Conservation (phyloP, 2,113 vertebrate genomes). For the Carassius carassius region DNA sequence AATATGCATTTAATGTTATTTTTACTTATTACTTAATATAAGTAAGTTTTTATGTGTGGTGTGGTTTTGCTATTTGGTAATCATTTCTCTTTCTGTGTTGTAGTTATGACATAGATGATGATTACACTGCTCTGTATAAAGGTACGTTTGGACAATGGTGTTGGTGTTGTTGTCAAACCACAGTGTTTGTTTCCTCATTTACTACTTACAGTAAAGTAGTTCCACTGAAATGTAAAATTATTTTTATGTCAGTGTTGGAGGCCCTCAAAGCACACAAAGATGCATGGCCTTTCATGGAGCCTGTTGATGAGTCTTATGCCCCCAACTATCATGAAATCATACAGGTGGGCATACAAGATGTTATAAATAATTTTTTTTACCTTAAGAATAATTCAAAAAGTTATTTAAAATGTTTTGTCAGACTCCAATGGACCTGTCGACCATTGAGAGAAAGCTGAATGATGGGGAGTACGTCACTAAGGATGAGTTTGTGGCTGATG, state of each 20-base stretch:
- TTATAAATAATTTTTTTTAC: background rate
- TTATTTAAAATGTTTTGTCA: conserved; percentile 55
- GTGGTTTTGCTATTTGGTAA: background rate
- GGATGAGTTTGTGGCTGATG: conserved; percentile 92
- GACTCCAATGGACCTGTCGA: conserved; percentile 97
- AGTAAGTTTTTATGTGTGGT: background rate
- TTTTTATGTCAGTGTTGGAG: conserved; percentile 82
- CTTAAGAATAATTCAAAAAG: background rate
- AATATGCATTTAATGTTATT: background rate
- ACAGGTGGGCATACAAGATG: conserved; percentile 77
- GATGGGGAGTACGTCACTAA: conserved; percentile 90
- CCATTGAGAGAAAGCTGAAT: conserved; percentile 93
- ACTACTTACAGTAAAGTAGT: background rate
- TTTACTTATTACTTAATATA: no score
- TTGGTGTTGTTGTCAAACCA: background rate
- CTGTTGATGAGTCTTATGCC: conserved; percentile 94
- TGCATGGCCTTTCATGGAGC: conserved; percentile 96
- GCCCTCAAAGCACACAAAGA: conserved; percentile 95
- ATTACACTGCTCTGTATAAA: conserved; percentile 97
- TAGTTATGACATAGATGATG: conserved; percentile 95
- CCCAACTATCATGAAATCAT: conserved; percentile 96
- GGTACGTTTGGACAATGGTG: conserved; percentile 70
- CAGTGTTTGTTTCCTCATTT: conserved; percentile 9
- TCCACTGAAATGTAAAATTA: background rate
- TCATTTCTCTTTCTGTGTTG: conserved; percentile 54